These are phyloP conservation scores for Neosalanx taihuensis DNA, from an alignment of 2,797 vertebrate species.

Conservation along the genomic window DNA sequence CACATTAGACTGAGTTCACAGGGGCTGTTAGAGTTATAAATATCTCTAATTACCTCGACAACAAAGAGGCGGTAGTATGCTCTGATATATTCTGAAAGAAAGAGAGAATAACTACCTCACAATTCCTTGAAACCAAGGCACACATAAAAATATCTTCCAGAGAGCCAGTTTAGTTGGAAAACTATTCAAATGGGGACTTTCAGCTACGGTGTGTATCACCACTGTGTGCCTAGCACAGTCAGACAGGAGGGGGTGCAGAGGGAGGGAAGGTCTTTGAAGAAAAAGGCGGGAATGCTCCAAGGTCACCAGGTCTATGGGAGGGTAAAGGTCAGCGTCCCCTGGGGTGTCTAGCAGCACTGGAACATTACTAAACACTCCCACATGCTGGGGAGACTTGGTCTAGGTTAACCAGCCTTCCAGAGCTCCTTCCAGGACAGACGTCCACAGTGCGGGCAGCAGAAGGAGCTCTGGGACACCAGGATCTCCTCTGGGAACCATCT, in stretches of 20 bases:
- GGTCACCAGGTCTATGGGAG: slow-evolving; percentile 27
- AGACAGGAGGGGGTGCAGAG: not conserved
- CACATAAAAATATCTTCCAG: slow-evolving; percentile 61
- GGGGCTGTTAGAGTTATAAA: slow-evolving; percentile 14
- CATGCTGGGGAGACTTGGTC: slow-evolving; percentile 33
- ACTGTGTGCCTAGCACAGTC: not conserved
- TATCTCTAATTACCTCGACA: slow-evolving; percentile 18
- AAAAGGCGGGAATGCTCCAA: slow-evolving; percentile 17
- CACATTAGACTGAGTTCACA: slow-evolving; percentile 2
- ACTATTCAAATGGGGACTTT: not conserved
- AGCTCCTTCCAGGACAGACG: slow-evolving; percentile 24
- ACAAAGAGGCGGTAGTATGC: not conserved
- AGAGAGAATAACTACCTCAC: slow-evolving; percentile 9
- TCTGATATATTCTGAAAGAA: not conserved
- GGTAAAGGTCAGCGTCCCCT: slow-evolving; percentile 41
- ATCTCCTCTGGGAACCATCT: slow-evolving; percentile 49
- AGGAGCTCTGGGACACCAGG: slow-evolving; percentile 30
- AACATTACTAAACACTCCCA: slow-evolving; percentile 59
- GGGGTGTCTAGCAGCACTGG: slow-evolving; percentile 40
- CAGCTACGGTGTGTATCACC: slow-evolving; percentile 8
- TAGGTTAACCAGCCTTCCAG: not conserved
- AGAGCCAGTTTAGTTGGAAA: slow-evolving; percentile 30
- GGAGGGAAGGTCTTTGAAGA: not conserved
- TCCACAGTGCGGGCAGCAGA: slow-evolving; percentile 40
- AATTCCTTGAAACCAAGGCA: slow-evolving; percentile 51